Evolutionary conservation across 30 jellyfish, hydroid and myxozoan species (phyloP).

Genomic region (Clytia hemisphaerica): DNA sequence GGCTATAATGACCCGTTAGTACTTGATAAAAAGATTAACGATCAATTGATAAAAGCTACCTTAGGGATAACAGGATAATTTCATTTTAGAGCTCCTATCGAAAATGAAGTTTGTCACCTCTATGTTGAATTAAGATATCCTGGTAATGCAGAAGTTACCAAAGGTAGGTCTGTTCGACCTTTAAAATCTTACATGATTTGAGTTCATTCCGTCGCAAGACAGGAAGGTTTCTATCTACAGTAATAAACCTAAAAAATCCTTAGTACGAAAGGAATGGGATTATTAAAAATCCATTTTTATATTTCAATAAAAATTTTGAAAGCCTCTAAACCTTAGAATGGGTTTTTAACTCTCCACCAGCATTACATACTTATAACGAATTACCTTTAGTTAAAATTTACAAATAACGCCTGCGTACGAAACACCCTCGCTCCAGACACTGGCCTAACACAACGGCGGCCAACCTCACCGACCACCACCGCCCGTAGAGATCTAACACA

Average conservation of each 20-base stretch:
- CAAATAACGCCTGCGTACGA: no score
- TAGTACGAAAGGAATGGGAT: slow-evolving; percentile 52
- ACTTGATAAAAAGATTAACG: background rate
- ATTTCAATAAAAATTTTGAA: background rate
- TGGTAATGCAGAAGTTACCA: slow-evolving; percentile 46
- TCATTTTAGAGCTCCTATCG: slow-evolving; percentile 51
- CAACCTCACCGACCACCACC: no score
- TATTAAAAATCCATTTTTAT: slow-evolving; percentile 1
- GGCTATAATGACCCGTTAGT: slow-evolving; percentile 41
- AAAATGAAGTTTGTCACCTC: slow-evolving; percentile 59
- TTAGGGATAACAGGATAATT: slow-evolving; percentile 67
- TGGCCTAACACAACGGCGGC: no score
- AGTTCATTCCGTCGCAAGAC: slow-evolving; percentile 83
- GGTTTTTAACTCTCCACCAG: slow-evolving; percentile 9
- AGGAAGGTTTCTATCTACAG: slow-evolving; percentile 81
- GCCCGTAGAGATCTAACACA: no score
- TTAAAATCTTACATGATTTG: slow-evolving; percentile 69
- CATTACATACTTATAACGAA: background rate
- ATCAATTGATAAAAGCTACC: slow-evolving; percentile 43
- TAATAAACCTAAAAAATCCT: background rate
- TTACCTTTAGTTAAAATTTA: background rate
- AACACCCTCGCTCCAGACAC: no score
- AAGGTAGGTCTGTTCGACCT: slow-evolving; percentile 85
- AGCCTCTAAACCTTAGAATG: slow-evolving; percentile 12
- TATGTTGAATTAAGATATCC: slow-evolving; percentile 63